A percentile compares a stretch with the other conserved stretches of the same genome.
These are phyloP conservation scores for Madoqua kirkii DNA, from an alignment of 2,113 vertebrate genomes.

Conservation along the genomic window DNA sequence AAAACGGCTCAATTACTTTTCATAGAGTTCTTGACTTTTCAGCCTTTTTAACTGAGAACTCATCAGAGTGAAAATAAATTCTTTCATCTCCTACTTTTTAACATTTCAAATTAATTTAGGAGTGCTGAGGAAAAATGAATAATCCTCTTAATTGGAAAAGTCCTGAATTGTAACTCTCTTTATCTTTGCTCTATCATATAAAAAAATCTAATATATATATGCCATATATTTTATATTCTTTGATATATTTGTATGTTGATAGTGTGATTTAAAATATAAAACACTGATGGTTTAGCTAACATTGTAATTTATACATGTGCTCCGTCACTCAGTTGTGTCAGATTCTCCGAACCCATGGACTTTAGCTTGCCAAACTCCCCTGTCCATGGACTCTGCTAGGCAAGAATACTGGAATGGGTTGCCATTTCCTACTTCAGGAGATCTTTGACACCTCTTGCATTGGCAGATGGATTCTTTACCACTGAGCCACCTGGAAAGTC, in stretches of 20 bases:
- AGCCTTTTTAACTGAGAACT: neutral
- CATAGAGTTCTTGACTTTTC: slow-evolving; percentile 35
- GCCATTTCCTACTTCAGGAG: neutral
- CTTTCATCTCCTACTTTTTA: slow-evolving; percentile 31
- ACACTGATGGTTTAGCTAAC: neutral
- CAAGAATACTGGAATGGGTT: neutral
- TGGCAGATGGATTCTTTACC: neutral
- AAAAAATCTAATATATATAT: neutral
- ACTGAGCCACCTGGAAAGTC: neutral
- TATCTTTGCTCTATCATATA: neutral
- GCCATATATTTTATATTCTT: neutral
- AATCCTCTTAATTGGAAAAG: neutral
- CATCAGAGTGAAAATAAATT: slow-evolving; percentile 1
- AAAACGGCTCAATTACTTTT: slow-evolving; percentile 32
- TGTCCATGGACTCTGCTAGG: neutral
- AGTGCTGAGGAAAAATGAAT: neutral
- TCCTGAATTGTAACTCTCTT: neutral
- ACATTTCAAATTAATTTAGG: slow-evolving; percentile 15
- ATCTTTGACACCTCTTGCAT: neutral
- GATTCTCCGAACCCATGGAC: neutral
- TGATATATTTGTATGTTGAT: neutral
- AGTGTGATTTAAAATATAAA: neutral
- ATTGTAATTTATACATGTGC: neutral
- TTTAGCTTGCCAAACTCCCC: neutral
- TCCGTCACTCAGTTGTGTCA: neutral